Base-by-base conservation (phyloP, 2,113 vertebrate genomes). In the Mohoua ochrocephala region DNA sequence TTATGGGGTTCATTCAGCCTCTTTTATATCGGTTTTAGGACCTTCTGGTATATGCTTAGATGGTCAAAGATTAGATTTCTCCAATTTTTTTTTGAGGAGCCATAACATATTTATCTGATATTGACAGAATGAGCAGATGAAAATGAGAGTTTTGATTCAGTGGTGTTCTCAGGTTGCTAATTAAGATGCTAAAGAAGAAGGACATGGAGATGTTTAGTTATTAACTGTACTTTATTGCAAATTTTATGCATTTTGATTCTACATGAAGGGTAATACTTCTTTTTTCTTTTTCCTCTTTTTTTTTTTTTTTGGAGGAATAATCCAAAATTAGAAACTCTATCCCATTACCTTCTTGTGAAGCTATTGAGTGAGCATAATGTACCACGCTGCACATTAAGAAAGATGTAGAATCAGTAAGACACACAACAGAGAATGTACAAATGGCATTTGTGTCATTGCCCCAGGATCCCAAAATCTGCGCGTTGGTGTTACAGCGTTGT, bases 381-480 rank as follows among this genome's bases (percentile, higher is more conserved):
- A 12, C 39, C 14, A 33, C 20, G 6, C 31, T 71, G 39, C 42
- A 54, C 47, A 13, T 42, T 85, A 59, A 84, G n/a, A 88, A 59
- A 78, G 42, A 27, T 87, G 30, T 6, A 4, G 64, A 91, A 80
- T 85, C 57, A 37, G 31, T 81, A 47, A 69, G 47, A 75, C 30
- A 21, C 3, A 27, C 10, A 5, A 27, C 30, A 68, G 24, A 65
- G 69, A 52, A 63, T 26, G 28, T 13, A 35, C 7, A 54, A 79
- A 49, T 63, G 42, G 13, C 49, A 74, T 74, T 75, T 85, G 4
- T 57, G 37, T 74, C 73, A 57, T 74, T 52, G 22, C 61, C 6
- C 9, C 0, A 0, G 60, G 27, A 56, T 28, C 41, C 52, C 6
- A 3, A 69, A 79, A 57, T 68, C 60, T 69, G 15, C 10, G 1